Percentiles rank a stretch among this genome's conserved stretches.
These are phyloP conservation scores for Nematolebias whitei DNA, from an alignment of 2,113 vertebrate species.

Conservation along the genomic window DNA sequence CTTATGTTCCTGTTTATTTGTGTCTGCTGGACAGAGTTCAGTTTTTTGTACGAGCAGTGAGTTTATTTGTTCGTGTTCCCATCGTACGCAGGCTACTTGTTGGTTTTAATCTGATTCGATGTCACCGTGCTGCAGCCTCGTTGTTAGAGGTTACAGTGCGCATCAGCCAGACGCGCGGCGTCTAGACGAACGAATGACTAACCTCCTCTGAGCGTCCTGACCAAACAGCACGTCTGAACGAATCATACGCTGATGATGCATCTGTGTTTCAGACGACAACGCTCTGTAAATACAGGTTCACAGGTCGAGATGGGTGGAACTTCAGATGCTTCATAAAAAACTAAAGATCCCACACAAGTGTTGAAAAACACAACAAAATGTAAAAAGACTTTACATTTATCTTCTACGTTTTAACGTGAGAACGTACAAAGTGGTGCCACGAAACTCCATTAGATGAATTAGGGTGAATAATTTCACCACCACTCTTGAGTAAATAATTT, in stretches of 20 bases:
- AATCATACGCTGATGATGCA: background rate
- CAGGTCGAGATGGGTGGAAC: too few species aligned
- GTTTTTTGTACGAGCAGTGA: background rate
- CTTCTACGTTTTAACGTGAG: too few species aligned
- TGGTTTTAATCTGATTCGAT: background rate
- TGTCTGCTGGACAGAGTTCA: constrained; percentile 3
- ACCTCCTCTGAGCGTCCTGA: constrained; percentile 5
- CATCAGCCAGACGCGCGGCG: constrained; percentile 8
- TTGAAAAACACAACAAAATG: too few species aligned
- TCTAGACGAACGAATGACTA: constrained; percentile 33
- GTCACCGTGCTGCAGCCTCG: constrained; percentile 17
- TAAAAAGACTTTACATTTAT: too few species aligned
- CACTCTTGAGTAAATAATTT: too few species aligned
- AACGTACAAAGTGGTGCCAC: too few species aligned
- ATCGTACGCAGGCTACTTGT: background rate
- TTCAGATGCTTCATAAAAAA: too few species aligned
- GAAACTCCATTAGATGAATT: too few species aligned
- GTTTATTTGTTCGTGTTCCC: background rate
- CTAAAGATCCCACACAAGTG: too few species aligned
- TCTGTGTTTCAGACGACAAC: background rate
- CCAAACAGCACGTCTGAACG: background rate
- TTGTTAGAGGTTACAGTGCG: constrained; percentile 9
- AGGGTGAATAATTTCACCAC: too few species aligned
- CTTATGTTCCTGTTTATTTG: constrained; percentile 19
- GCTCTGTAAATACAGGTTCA: too few species aligned